phyloP scores from a whole-genome alignment of 2,888 invertebrate genomes.

The Pedicia rivosa region DNA sequence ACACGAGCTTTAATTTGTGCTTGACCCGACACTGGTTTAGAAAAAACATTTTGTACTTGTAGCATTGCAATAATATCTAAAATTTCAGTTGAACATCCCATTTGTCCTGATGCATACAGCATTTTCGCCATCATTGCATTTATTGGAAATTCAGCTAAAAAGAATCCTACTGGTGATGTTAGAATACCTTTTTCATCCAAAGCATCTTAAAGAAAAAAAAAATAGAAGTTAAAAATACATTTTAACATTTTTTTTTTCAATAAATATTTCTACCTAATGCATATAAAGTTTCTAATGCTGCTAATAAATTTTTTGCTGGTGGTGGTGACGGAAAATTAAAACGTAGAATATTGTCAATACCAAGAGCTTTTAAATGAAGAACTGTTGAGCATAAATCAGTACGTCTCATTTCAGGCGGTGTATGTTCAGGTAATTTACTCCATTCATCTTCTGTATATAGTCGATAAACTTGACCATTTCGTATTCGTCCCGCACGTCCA shows the following conservation, averaged over 20 bases:
- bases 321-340: slow-evolving; percentile 91
- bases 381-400: slow-evolving; percentile 72
- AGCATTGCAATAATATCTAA: slow-evolving; percentile 81
- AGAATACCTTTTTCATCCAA: slow-evolving; percentile 63
- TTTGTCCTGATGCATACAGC: slow-evolving; percentile 65
- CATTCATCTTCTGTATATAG: slow-evolving; percentile 66
- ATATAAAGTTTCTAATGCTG: slow-evolving; percentile 73
- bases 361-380: slow-evolving; percentile 83
- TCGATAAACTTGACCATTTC: slow-evolving; percentile 72
- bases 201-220: slow-evolving; percentile 30
- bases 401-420: slow-evolving; percentile 87
- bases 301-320: slow-evolving; percentile 70
- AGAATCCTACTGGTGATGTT: slow-evolving; percentile 58
- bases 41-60: slow-evolving; percentile 84
- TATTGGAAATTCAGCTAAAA: slow-evolving; percentile 86
- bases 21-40: slow-evolving; percentile 53
- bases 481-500: slow-evolving; percentile 77
- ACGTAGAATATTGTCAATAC: slow-evolving; percentile 77
- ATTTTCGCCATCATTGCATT: slow-evolving; percentile 76
- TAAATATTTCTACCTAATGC: slow-evolving; percentile 41
- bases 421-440: slow-evolving; percentile 46
- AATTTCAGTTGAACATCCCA: slow-evolving; percentile 85
- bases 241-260: neutral
- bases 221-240: neutral
- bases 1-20: slow-evolving; percentile 50